Evolutionary conservation across 2,113 vertebrate genomes (phyloP).

Genomic region (Apaloderma vittatum): DNA sequence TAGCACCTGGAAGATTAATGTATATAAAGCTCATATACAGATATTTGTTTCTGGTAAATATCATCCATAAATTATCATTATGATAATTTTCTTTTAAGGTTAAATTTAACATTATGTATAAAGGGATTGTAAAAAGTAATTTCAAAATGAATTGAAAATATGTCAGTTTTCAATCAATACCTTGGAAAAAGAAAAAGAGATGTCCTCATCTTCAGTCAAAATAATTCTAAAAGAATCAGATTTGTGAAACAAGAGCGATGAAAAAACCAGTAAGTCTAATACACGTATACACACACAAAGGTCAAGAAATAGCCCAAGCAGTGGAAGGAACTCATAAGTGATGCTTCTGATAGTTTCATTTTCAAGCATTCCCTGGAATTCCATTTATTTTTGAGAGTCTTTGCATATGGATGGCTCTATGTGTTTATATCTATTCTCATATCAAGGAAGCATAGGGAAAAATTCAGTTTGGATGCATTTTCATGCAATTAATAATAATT

Average conservation of each 20-base stretch:
- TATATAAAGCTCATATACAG: background rate
- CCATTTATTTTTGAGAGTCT: background rate
- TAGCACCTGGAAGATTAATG: background rate
- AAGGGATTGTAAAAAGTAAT: background rate
- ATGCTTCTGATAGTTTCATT: background rate
- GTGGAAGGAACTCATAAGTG: background rate
- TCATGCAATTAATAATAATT: constrained; percentile 23
- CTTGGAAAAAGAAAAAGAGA: background rate
- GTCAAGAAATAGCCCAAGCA: background rate
- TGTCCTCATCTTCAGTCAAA: background rate
- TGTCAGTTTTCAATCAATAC: background rate
- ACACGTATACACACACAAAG: background rate
- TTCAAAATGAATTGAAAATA: background rate
- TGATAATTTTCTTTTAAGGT: background rate
- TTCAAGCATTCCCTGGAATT: background rate
- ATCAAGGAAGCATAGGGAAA: background rate
- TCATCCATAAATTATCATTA: background rate
- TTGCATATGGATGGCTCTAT: background rate
- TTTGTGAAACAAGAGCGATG: background rate
- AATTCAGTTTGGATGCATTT: constrained; percentile 5
- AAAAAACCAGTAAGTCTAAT: background rate
- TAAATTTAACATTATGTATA: background rate
- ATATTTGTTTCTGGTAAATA: background rate
- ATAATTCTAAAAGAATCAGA: background rate
- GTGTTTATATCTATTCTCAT: background rate